These are phyloP conservation scores for Fopius arisanus DNA, from an alignment of 1,140 invertebrate species.

Conservation along the genomic window DNA sequence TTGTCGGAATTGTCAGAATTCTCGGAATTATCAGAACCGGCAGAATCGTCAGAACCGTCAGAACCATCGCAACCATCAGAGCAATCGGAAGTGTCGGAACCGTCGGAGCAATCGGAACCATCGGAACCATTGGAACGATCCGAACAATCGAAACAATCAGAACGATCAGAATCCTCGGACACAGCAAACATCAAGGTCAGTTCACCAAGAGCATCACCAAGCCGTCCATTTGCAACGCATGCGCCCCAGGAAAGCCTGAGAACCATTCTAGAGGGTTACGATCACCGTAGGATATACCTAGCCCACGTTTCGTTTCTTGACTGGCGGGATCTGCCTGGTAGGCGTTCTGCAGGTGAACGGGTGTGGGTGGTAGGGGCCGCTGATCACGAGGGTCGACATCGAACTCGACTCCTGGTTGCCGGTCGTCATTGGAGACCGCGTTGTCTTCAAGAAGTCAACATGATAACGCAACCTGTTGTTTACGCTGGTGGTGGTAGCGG, in stretches of 20 bases:
- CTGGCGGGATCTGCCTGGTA: slow-evolving; percentile 63
- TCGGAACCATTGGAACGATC: no score
- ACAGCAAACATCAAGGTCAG: not conserved
- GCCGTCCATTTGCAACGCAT: slow-evolving; percentile 28
- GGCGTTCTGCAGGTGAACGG: slow-evolving; percentile 48
- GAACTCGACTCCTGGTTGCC: slow-evolving; percentile 63
- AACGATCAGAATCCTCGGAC: not conserved
- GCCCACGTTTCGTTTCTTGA: slow-evolving; percentile 62
- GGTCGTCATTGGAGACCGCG: slow-evolving; percentile 64
- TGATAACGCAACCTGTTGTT: slow-evolving; percentile 66
- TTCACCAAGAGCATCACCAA: not conserved
- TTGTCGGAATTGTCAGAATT: no score
- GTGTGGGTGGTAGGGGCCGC: slow-evolving; percentile 66
- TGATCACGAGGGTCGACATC: slow-evolving; percentile 63
- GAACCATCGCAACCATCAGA: no score
- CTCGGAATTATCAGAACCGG: no score
- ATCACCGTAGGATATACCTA: slow-evolving; percentile 62
- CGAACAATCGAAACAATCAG: not conserved
- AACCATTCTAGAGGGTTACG: slow-evolving; percentile 53
- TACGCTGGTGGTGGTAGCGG: slow-evolving; percentile 67
- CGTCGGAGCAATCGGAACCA: no score
- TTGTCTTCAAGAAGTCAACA: slow-evolving; percentile 65
- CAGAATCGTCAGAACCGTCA: no score
- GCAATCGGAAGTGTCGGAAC: no score
- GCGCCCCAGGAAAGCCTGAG: slow-evolving; percentile 45